Evolutionary conservation across 2,113 vertebrate species (phyloP), one percentile per base, ranked within the genome.

Genomic region (Notechis scutatus): DNA sequence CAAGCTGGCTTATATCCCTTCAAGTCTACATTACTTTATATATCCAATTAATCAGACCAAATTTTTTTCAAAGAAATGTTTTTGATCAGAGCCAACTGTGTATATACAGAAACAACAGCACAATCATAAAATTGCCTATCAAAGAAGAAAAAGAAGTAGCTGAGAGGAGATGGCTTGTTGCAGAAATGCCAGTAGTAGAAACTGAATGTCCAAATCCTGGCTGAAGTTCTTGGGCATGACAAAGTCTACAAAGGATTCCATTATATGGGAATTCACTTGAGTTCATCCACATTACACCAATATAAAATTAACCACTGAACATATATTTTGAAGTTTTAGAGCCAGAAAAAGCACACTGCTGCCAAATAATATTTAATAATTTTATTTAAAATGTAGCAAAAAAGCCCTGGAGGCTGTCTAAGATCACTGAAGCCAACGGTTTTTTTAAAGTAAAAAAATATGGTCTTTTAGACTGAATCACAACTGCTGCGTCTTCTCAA

Each of bases 361-460:
- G 96, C 96, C 97, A 97, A 96, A 96, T 94, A 95, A 95, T 96
- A 95, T 95, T 96, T 96, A 96, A 96, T 95, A 95, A 95, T 95
- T 93, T 59, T 93, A 95, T 96, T 95, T 85, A 96, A 94, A 95
- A 96, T 94, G 95, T 92, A 94, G 89, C 91, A 94, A 96, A 64
- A 47, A 90, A 94, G 6, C 95, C 91, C 86, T 91, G 94, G 95
- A 94, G 96, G 96, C 87, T 89, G 90, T 93, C 54, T 90, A n/a
- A 94, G 88, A 95, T 96, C 95, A 96, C 92, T 96, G 95, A 96
- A 96, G 94, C 92, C 93, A 96, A 96, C 94, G 95, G 91, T 92
- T 95, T 87, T 94, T 91, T 61, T 11, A 3, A 1, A 95, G 95
- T 74, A 85, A 96, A 96, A 96, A 89, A 94, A 95, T 93, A 91